These are phyloP conservation scores for Heteronetta atricapilla DNA, from an alignment of 2,113 vertebrate species.

Conservation along the genomic window DNA sequence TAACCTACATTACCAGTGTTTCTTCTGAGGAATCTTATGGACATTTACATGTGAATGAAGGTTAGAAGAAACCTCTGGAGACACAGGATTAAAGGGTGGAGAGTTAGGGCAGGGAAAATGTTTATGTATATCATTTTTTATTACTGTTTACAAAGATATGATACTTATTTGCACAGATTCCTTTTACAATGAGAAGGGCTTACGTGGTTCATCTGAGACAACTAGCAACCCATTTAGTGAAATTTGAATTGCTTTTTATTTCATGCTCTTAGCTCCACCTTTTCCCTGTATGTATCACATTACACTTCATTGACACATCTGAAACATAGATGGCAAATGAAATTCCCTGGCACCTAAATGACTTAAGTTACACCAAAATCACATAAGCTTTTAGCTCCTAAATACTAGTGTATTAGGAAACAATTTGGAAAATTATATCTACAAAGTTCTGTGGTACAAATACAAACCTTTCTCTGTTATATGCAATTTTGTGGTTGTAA, in stretches of 20 bases:
- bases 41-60: not conserved
- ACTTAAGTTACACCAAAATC: not conserved
- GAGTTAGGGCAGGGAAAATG: not conserved
- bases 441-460: not conserved
- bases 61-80: not conserved
- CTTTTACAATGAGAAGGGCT: not conserved
- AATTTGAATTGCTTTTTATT: not conserved
- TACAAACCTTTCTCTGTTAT: not conserved
- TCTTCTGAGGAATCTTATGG: not conserved
- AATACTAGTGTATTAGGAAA: not conserved
- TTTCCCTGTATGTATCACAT: not conserved
- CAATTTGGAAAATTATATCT: not conserved
- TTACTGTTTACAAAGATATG: not conserved
- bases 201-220: not conserved
- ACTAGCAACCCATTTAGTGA: not conserved
- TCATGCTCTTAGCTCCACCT: not conserved
- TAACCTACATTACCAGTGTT: not conserved
- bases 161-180: not conserved
- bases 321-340: not conserved
- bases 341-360: not conserved
- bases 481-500: not conserved
- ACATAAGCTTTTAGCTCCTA: not conserved
- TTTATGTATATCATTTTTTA: not conserved
- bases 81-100: fast-evolving
- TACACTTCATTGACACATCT: not conserved